Base-by-base conservation (phyloP, 1,140 invertebrate species). In the Drosophila micromelanica region DNA sequence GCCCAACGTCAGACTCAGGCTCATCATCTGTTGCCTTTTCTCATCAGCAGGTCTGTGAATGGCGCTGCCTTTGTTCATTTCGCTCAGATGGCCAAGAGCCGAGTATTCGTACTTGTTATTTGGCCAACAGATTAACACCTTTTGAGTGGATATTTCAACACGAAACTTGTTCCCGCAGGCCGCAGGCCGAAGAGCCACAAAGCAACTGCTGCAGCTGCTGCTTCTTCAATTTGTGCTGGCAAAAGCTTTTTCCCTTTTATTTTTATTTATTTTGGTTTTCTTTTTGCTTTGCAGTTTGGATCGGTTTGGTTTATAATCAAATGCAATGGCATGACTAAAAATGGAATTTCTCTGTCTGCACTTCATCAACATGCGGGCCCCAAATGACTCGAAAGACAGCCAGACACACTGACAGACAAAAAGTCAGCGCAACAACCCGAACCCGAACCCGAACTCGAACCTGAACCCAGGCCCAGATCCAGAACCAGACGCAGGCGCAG, bases 301-400 rank as follows among this genome's bases (percentile, higher is more conserved):
- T 35, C 8, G 32, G 20, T 42, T 46, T 38, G 73, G 45, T 51
- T 70, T 80, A 87, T 84, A 84, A 87, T 87, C 79, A 89, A 87
- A 87, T 89, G 84, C 79, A 84, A 89, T 87, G 85, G 64, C 79
- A 89, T 84, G 84, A 78, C 84, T 89, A 89, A 89, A 87, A 89
- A 89, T 80, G 84, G 84, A 89, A 89, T 89, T 89, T 56, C 74
- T 61, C 70, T 89, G 84, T 80, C 80, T 84, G 85, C 84, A 89
- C 84, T 89, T 89, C 84, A 80, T 81, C 79, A 81, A 79, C 79
- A 69, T 70, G 64, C 68, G 51, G 51, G 55, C 59, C 43, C 63
- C 69, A 56, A 64, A 73, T 68, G 70, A 68, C 70, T 67, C 59
- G 32, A 54, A 65, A 60, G 51, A 57, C 46, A 13, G 65, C 13